Conservation (phyloP, 1,140 invertebrate species). For the Amyelois transitella region DNA sequence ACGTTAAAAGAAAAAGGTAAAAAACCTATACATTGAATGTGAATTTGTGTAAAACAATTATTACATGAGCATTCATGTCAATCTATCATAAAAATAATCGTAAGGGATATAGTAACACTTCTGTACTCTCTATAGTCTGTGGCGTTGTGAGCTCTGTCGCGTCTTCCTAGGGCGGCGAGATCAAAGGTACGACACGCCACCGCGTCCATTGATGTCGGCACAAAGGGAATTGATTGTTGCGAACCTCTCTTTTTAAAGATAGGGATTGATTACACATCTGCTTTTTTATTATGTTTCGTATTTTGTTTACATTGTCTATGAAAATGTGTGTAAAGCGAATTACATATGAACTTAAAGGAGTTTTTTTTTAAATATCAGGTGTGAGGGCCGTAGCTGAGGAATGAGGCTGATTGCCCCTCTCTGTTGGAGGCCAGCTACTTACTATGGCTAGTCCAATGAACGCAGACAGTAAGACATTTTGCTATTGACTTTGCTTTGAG, state of each 20-base stretch:
- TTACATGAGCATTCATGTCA: too few species aligned
- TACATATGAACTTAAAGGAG: neutral
- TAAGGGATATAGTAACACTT: neutral
- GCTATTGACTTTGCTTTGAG: too few species aligned
- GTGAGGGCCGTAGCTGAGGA: too few species aligned
- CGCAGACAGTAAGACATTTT: too few species aligned
- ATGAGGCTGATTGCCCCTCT: too few species aligned
- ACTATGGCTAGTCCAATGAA: too few species aligned
- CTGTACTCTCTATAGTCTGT: neutral
- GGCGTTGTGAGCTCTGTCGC: slow-evolving; percentile 48
- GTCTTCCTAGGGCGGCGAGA: slow-evolving; percentile 70
- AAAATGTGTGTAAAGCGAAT: neutral
- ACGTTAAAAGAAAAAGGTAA: too few species aligned
- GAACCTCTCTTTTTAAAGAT: slow-evolving; percentile 63
- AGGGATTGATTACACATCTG: slow-evolving; percentile 61
- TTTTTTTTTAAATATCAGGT: neutral
- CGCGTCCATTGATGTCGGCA: slow-evolving; percentile 70
- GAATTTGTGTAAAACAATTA: too few species aligned
- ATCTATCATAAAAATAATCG: neutral
- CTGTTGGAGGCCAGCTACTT: too few species aligned
- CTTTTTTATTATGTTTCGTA: slow-evolving; percentile 33
- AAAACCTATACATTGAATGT: too few species aligned
- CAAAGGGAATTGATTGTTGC: slow-evolving; percentile 73
- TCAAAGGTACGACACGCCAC: slow-evolving; percentile 70
- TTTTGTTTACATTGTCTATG: slow-evolving; percentile 8